These are phyloP conservation scores for Tetheella fluctuosa DNA, from an alignment of 2,888 invertebrate genomes.

Conservation along the genomic window DNA sequence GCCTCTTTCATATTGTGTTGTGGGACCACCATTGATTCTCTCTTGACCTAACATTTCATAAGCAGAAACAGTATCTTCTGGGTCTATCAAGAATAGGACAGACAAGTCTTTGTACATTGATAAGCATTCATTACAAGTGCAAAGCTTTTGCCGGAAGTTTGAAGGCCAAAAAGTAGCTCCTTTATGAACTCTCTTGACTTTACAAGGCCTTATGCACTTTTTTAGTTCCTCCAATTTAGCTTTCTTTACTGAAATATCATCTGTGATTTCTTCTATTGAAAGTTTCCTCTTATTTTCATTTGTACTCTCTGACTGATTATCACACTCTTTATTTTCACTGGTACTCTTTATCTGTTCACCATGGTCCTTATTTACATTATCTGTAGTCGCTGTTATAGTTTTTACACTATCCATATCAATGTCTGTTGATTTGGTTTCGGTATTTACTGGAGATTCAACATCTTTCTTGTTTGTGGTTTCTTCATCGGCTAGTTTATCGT, in stretches of 20 bases:
- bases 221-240: constrained; percentile 48
- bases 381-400: constrained; percentile 13
- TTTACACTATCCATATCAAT: constrained; percentile 20
- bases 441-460: constrained; percentile 22
- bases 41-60: constrained; percentile 91
- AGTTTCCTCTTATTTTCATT: constrained; percentile 65
- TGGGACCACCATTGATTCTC: constrained; percentile 72
- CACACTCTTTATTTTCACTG: constrained; percentile 19
- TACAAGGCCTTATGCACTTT: constrained; percentile 61
- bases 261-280: constrained; percentile 43
- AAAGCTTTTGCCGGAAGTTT: constrained; percentile 90
- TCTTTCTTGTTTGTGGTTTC: constrained; percentile 12
- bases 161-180: constrained; percentile 91
- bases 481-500: constrained; percentile 14
- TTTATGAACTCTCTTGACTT: constrained; percentile 53
- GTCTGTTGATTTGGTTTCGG: constrained; percentile 12
- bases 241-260: constrained; percentile 54
- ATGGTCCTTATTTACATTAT: constrained; percentile 20
- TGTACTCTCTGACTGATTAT: constrained; percentile 18
- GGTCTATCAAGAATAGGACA: constrained; percentile 90
- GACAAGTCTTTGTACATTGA: constrained; percentile 88
- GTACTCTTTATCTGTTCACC: constrained; percentile 17
- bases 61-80: constrained; percentile 91
- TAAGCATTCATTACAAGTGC: constrained; percentile 87
- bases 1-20: constrained; percentile 89